Percentiles rank a stretch among this genome's conserved stretches.
Evolutionary conservation across 2,113 vertebrate species (phyloP).

Genomic region (Amphiprion percula): DNA sequence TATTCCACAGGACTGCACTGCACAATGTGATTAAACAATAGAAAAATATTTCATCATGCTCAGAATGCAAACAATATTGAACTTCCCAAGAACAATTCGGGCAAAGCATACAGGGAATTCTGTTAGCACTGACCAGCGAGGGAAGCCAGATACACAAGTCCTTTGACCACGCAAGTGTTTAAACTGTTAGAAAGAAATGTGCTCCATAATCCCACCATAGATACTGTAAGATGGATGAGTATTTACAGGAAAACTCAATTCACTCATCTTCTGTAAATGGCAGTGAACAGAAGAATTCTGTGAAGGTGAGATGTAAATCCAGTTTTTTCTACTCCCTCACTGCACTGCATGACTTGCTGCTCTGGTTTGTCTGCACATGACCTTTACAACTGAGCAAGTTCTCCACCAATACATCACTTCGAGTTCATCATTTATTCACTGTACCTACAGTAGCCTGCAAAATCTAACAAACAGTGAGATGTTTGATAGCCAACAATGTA

Average conservation of each 20-base stretch:
- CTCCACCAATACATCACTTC: background rate
- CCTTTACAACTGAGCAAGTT: background rate
- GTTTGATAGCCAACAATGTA: slow-evolving; percentile 20
- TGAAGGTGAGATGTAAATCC: background rate
- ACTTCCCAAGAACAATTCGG: slow-evolving; percentile 38
- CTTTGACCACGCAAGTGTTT: slow-evolving; percentile 21
- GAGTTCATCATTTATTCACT: slow-evolving; percentile 7
- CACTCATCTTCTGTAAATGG: background rate
- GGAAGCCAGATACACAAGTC: slow-evolving; percentile 17
- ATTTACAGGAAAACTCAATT: slow-evolving; percentile 41
- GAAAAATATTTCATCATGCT: slow-evolving; percentile 67
- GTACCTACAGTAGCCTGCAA: slow-evolving; percentile 18
- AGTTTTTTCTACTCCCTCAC: background rate
- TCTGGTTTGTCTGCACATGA: background rate
- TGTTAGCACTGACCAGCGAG: slow-evolving; percentile 23
- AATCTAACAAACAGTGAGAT: slow-evolving; percentile 24
- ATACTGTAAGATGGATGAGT: slow-evolving; percentile 23
- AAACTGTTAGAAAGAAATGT: slow-evolving; percentile 40
- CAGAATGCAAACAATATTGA: slow-evolving; percentile 54
- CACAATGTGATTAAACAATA: slow-evolving; percentile 55
- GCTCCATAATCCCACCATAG: slow-evolving; percentile 36
- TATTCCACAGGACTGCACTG: slow-evolving; percentile 68
- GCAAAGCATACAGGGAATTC: slow-evolving; percentile 63
- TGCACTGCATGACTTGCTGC: slow-evolving; percentile 4
- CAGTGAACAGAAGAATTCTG: slow-evolving; percentile 2